Base-by-base conservation (phyloP, 2,113 vertebrate species). In the Motacilla alba region DNA sequence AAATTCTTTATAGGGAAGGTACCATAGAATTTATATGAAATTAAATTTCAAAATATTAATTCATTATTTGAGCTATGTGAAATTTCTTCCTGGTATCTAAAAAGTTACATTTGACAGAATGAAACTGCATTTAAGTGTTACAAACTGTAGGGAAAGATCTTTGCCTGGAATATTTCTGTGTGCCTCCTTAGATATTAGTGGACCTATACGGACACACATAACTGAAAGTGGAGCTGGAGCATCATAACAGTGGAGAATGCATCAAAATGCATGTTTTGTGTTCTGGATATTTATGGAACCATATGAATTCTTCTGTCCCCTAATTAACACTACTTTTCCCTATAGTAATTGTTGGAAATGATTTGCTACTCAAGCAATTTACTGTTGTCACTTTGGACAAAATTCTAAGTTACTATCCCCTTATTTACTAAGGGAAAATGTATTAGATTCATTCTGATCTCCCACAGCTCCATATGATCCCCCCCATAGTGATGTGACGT, bases 401-500 rank as follows among this genome's bases (percentile, higher is more conserved):
- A 33, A 30, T 24, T 63, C n/a, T 58, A 47, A 56, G 15, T 55
- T 76, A 23, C 26, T 85, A 5, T 77, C 9, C n/a, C 46, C 47
- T 63, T 59, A 56, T 46, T 80, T 76, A 47, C 30, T 2, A 1
- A 43, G 20, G 30, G 35, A 85, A 79, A 80, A 56, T 16, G 0
- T 7, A 31, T 70, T 58, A 46, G 15, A 63, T 43, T 9, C 5
- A 21, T 68, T 52, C 49, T 33, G 44, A 35, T 55, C 35, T 30
- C 28, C 4, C 19, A 8, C 13, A 31, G 14, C 8, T 28, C 15
- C 12, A 2, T 39, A 23, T 10, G 13, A 5, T 19, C 4, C 13
- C 37, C 1, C 6, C 4, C 2, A 5, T 47, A 68, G 33, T 9
- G 13, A 8, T 33, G 10, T 79, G 44, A 56, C 1, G 0, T 11